phyloP scores from a whole-genome alignment of 2,797 vertebrate genomes.

The Sandelia bainsii region DNA sequence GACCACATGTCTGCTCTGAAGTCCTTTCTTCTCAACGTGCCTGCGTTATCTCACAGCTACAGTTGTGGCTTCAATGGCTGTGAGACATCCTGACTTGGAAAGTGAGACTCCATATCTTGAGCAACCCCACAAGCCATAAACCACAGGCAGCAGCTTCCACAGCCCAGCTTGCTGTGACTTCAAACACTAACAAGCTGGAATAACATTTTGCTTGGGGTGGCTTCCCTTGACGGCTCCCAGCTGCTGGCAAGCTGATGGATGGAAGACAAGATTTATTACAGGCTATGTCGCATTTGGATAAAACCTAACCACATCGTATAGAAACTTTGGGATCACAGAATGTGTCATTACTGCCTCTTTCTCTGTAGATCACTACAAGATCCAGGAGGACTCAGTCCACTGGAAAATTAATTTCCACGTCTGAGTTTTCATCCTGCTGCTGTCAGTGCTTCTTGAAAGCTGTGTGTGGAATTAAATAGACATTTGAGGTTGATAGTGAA shows the following conservation, averaged over 20 bases:
- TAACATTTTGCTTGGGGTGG: constrained; percentile 88
- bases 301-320: constrained; percentile 80
- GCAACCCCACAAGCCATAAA: constrained; percentile 86
- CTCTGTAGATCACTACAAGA: constrained; percentile 65
- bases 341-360: constrained; percentile 73
- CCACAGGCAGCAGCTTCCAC: constrained; percentile 83
- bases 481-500: constrained; percentile 63
- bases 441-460: constrained; percentile 70
- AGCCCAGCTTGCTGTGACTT: constrained; percentile 81
- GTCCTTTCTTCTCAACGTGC: constrained; percentile 74
- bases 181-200: constrained; percentile 89
- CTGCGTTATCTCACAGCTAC: constrained; percentile 85
- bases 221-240: constrained; percentile 84
- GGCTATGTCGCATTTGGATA: constrained; percentile 81
- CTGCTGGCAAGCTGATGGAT: constrained; percentile 84
- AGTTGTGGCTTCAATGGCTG: constrained; percentile 87
- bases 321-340: constrained; percentile 76
- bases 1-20: constrained; percentile 81
- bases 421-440: constrained; percentile 62
- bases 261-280: constrained; percentile 84
- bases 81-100: constrained; percentile 86
- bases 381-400: constrained; percentile 73
- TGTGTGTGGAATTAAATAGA: constrained; percentile 71
- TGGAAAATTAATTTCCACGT: constrained; percentile 79
- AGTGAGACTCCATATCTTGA: constrained; percentile 86